These are phyloP conservation scores for Drosophila malerkotliana DNA, from an alignment of 1,140 invertebrate species.

Conservation along the genomic window DNA sequence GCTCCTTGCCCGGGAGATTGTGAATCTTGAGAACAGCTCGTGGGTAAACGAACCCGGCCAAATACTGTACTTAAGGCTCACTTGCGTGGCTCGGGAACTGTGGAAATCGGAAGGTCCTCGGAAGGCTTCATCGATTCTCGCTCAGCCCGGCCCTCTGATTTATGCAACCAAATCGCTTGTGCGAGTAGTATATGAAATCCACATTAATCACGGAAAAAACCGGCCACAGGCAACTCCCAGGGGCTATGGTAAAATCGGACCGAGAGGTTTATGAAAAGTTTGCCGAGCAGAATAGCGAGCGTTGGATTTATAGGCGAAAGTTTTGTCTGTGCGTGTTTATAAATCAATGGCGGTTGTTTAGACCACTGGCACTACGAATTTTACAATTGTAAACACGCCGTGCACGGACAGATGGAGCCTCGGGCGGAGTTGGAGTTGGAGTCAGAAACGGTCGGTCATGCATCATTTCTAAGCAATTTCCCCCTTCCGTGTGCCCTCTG, in stretches of 20 bases:
- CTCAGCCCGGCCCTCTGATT: slow-evolving; percentile 34
- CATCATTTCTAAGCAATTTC: slow-evolving; percentile 83
- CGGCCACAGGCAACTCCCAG: slow-evolving; percentile 15
- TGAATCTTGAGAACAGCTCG: slow-evolving; percentile 6
- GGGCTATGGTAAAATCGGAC: slow-evolving; percentile 15
- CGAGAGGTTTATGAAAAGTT: slow-evolving; percentile 75
- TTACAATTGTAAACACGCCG: slow-evolving; percentile 73
- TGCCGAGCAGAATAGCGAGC: slow-evolving; percentile 45
- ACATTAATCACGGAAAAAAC: slow-evolving; percentile 71
- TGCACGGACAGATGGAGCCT: slow-evolving; percentile 24
- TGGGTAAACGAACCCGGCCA: slow-evolving; percentile 19
- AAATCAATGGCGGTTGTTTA: slow-evolving; percentile 79
- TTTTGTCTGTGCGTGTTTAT: slow-evolving; percentile 62
- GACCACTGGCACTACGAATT: slow-evolving; percentile 45
- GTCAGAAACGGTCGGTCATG: slow-evolving; percentile 54
- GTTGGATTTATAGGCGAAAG: slow-evolving; percentile 73
- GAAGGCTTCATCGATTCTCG: slow-evolving; percentile 30
- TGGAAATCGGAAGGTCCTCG: not conserved
- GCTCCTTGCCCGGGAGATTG: slow-evolving; percentile 3
- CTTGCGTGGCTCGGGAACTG: slow-evolving; percentile 12
- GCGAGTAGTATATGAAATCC: slow-evolving; percentile 61
- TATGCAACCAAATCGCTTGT: slow-evolving; percentile 69
- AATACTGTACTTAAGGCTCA: slow-evolving; percentile 39
- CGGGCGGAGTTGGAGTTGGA: slow-evolving; percentile 25
- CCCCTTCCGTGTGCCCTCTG: slow-evolving; percentile 43